A percentile compares a stretch with the other conserved stretches of the same genome.
Conservation (phyloP, 2,797 vertebrate species). For the Bradypodion ventrale region DNA sequence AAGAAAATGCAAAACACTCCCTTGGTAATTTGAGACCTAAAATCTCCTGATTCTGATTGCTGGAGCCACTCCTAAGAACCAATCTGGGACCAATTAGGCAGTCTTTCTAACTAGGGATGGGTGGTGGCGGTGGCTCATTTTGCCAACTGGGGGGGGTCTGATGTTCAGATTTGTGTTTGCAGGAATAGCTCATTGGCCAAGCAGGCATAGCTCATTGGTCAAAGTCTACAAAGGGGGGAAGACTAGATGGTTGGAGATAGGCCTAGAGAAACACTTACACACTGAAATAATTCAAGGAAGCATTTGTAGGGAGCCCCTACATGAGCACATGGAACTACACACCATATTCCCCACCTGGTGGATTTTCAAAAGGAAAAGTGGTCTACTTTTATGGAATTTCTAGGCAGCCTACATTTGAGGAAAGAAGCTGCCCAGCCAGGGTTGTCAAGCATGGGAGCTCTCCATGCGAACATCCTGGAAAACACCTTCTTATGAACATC, state of each 20-base stretch:
- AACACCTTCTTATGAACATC: background rate
- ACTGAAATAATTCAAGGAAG: too few relatives aligned
- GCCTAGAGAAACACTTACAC: too few relatives aligned
- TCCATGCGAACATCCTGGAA: background rate
- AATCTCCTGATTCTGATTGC: background rate
- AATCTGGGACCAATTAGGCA: conserved; percentile 15
- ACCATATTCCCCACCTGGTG: background rate
- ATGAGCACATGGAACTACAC: background rate
- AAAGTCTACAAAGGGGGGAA: background rate
- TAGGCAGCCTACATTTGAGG: background rate
- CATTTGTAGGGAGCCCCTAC: background rate
- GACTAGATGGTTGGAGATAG: too few relatives aligned
- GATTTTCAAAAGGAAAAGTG: background rate
- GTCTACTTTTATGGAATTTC: too few relatives aligned
- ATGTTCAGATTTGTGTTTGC: background rate
- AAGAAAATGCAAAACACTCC: conserved; percentile 10
- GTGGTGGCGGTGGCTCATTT: background rate
- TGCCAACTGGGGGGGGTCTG: background rate
- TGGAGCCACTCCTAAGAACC: background rate
- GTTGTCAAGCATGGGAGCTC: too few relatives aligned
- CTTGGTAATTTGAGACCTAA: background rate
- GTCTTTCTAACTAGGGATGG: background rate
- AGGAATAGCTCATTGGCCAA: background rate
- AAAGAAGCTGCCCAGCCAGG: background rate
- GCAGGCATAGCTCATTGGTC: background rate